A percentile compares a stretch with the other conserved stretches of the same genome.
phyloP scores from a whole-genome alignment of 2,797 vertebrate species.

The Protonibea diacanthus region DNA sequence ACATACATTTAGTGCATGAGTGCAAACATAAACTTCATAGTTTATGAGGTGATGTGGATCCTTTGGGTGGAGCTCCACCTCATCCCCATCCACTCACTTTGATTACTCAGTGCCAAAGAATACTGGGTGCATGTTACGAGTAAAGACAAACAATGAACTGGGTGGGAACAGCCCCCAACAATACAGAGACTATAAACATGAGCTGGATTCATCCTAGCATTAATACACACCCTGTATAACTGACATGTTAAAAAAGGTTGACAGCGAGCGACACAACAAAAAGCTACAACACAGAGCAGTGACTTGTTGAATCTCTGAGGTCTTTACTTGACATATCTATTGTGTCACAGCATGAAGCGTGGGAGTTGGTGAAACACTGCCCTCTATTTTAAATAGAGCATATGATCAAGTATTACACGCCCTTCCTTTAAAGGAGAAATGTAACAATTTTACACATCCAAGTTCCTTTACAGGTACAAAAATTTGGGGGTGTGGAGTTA shows the following conservation, averaged over 20 bases:
- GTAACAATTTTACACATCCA: no score
- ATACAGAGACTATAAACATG: constrained; percentile 7
- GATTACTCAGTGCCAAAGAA: constrained; percentile 19
- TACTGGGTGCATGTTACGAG: not conserved
- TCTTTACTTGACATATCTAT: constrained; percentile 20
- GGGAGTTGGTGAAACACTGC: no score
- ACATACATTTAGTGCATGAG: no score
- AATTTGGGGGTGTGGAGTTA: not conserved
- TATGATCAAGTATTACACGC: no score
- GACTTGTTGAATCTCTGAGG: constrained; percentile 14
- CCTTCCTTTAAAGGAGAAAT: no score
- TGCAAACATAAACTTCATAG: not conserved
- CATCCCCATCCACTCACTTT: constrained; percentile 20
- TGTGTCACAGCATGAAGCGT: no score
- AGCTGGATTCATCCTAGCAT: constrained; percentile 9
- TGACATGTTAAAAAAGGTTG: not conserved
- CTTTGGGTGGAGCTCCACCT: constrained; percentile 4
- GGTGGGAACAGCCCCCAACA: constrained; percentile 1
- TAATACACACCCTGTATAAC: not conserved
- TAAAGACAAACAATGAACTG: not conserved
- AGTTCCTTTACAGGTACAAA: no score
- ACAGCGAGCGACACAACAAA: constrained; percentile 1
- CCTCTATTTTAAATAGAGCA: no score
- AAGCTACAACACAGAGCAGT: constrained; percentile 13
- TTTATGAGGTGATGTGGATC: constrained; percentile 19